A percentile compares a stretch with the other conserved stretches of the same genome.
Conservation (phyloP, 2,888 invertebrate species). For the Drosophila eohydei region DNA sequence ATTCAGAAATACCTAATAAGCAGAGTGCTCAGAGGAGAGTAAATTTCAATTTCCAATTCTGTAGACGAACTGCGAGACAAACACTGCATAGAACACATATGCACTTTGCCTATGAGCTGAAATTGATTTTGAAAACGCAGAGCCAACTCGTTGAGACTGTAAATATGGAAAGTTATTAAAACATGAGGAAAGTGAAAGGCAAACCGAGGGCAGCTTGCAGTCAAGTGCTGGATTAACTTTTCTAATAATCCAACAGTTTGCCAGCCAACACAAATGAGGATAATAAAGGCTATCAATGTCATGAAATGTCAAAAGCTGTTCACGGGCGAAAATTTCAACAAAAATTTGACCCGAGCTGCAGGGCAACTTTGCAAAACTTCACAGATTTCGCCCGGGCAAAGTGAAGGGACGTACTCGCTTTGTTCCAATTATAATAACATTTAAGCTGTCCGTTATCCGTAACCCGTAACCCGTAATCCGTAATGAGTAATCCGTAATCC, state of each 20-base stretch:
- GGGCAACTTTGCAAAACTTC: neutral
- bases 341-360: slow-evolving; percentile 1
- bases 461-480: too few relatives aligned
- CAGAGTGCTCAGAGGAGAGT: too few relatives aligned
- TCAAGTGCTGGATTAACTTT: slow-evolving; percentile 29
- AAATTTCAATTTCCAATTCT: too few relatives aligned
- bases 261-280: slow-evolving; percentile 34
- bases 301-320: slow-evolving; percentile 11
- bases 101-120: neutral
- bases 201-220: neutral
- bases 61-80: too few relatives aligned
- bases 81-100: too few relatives aligned
- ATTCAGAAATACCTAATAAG: too few relatives aligned
- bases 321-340: neutral
- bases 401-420: neutral
- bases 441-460: neutral
- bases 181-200: neutral
- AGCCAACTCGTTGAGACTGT: neutral
- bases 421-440: slow-evolving; percentile 10
- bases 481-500: neutral
- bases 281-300: slow-evolving; percentile 39
- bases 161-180: slow-evolving; percentile 1
- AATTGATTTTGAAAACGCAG: slow-evolving; percentile 1
- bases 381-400: neutral
- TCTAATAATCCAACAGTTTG: slow-evolving; percentile 38